phyloP scores from a whole-genome alignment of 1,140 invertebrate genomes.

The Zaprionus vittiger region DNA sequence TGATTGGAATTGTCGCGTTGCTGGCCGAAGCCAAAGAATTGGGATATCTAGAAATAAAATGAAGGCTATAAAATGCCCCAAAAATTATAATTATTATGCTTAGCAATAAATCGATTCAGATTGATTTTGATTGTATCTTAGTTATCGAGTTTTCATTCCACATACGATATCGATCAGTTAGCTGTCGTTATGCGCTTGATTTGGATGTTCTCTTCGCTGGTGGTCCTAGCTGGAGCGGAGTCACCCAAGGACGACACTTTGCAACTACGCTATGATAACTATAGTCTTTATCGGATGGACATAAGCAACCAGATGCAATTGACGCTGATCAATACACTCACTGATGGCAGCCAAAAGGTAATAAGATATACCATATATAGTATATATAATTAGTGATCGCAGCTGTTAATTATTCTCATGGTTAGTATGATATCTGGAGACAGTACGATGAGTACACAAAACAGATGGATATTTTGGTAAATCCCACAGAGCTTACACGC shows the following conservation, averaged over 20 bases:
- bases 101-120: slow-evolving; percentile 59
- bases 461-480: slow-evolving; percentile 69
- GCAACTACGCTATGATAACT: slow-evolving; percentile 62
- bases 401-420: background rate
- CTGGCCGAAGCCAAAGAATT: slow-evolving; percentile 84
- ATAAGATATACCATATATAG: background rate
- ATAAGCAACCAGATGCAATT: slow-evolving; percentile 59
- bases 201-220: slow-evolving; percentile 47
- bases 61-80: slow-evolving; percentile 25
- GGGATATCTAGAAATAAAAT: slow-evolving; percentile 61
- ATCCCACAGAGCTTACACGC: slow-evolving; percentile 37
- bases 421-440: slow-evolving; percentile 70
- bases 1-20: slow-evolving; percentile 91
- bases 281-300: slow-evolving; percentile 53
- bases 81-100: background rate
- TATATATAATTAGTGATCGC: background rate
- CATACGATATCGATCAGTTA: slow-evolving; percentile 23
- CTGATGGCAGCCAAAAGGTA: slow-evolving; percentile 49
- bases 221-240: slow-evolving; percentile 45
- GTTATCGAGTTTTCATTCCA: background rate
- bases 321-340: slow-evolving; percentile 37
- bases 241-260: slow-evolving; percentile 31
- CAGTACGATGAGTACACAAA: slow-evolving; percentile 54
- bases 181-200: slow-evolving; percentile 46
- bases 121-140: slow-evolving; percentile 13